Conservation (phyloP, 2,113 vertebrate genomes). For the Puntigrus tetrazona region DNA sequence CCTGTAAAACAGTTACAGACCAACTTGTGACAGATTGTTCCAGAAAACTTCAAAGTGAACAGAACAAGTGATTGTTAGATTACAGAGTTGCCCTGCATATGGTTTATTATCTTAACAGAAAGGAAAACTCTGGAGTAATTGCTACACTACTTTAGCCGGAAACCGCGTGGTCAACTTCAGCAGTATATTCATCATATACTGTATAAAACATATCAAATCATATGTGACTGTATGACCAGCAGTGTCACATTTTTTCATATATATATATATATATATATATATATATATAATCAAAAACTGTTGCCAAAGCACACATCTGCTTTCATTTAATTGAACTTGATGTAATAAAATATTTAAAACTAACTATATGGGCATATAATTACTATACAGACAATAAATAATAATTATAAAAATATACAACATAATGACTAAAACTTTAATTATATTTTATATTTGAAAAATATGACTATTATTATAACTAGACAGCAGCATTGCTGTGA, state of each 20-base stretch:
- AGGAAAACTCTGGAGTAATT: constrained; percentile 54
- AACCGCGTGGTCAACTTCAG: not conserved
- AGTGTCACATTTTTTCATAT: not conserved
- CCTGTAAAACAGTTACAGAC: not conserved
- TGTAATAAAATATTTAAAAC: not conserved
- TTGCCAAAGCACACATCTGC: too few species aligned
- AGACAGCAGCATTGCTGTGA: not conserved
- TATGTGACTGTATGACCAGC: not conserved
- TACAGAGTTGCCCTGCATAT: not conserved
- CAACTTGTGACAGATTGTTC: not conserved
- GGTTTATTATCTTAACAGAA: constrained; percentile 62
- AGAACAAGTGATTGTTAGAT: constrained; percentile 54
- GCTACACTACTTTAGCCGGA: not conserved
- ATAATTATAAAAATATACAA: too few species aligned
- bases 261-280: not conserved
- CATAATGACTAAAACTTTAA: too few species aligned
- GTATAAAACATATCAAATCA: not conserved
- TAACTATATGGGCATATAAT: too few species aligned
- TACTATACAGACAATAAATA: not conserved
- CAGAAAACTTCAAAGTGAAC: constrained; percentile 44
- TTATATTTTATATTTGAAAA: too few species aligned
- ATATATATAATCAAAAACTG: too few species aligned
- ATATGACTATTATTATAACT: not conserved
- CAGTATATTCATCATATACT: constrained; percentile 14
- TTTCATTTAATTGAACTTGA: not conserved